Base-by-base conservation (phyloP, 30 jellyfish, hydroid and myxozoan genomes). In the Cassiopea xamachana region DNA sequence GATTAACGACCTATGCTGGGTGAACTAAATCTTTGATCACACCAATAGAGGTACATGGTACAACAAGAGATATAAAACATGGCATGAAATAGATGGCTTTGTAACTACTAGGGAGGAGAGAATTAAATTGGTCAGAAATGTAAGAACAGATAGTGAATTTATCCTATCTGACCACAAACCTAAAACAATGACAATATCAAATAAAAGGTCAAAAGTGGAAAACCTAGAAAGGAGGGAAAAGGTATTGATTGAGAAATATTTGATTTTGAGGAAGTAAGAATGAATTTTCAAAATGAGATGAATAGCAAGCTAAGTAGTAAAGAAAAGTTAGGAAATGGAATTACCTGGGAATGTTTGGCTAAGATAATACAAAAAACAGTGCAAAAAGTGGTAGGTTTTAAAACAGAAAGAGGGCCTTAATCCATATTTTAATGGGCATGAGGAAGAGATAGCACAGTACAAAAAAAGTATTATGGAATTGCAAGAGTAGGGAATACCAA, bases 81-180 rank as follows among this genome's bases (percentile, higher is more conserved):
- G 76, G 76, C 76, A 67, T 67, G 76, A 67, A 67, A 67, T 67
- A 67, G 76, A 67, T 67, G 76, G 76, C 46, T 67, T 67, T 15
- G 15, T 67, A 2, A 19, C 76, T 15, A 67, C 76, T 5, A 67
- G 76, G 76, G 27, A 67, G 76, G 76, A 67, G 76, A 67, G 43
- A 67, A 67, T 67, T 67, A 55, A 16, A 67, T 67, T 67, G 76
- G 15, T 67, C 19, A 67, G 46, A 15, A 67, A 67, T 67, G 76
- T 19, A 67, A 67, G 76, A 15, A 67, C 19, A 67, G 76, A 67
- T 67, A 16, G 76, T 67, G 76, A 67, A 67, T 67, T 67, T 67
- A 19, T 15, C 19, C 19, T 15, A 4, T 67, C 76, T 67, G 76
- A 67, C 76, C 76, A 67, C 76, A 67, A 4, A 67, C 76, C 46